A percentile compares a stretch with the other conserved stretches of the same genome.
Evolutionary conservation across 2,113 vertebrate genomes (phyloP).

Genomic region (Asarcornis scutulata): DNA sequence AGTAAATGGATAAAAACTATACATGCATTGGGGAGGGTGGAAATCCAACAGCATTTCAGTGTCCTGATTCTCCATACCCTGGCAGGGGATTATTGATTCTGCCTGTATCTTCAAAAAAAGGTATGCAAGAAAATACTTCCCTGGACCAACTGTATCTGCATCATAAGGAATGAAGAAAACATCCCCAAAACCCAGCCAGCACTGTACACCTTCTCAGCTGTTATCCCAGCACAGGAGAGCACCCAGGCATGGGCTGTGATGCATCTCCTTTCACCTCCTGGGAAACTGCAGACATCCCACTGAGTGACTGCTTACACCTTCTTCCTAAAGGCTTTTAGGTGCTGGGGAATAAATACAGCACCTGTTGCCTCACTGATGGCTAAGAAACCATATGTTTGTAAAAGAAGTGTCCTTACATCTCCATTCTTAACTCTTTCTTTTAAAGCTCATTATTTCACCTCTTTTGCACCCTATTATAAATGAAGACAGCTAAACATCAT

Average conservation of each 20-base stretch:
- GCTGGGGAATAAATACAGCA: not conserved
- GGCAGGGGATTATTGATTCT: not conserved
- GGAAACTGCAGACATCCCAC: not conserved
- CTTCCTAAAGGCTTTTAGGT: not conserved
- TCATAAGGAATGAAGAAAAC: not conserved
- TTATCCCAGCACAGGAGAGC: not conserved
- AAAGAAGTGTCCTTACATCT: not conserved
- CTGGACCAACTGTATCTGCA: not conserved
- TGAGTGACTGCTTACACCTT: not conserved
- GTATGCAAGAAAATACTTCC: not conserved
- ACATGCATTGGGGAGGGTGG: not conserved
- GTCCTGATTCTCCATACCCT: not conserved
- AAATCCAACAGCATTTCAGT: not conserved
- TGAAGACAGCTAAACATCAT: not conserved
- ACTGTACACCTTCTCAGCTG: not conserved
- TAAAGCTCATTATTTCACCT: not conserved
- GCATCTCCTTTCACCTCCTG: not conserved
- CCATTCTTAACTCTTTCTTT: not conserved
- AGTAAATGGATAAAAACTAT: not conserved
- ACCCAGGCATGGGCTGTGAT: not conserved
- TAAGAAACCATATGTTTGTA: not conserved
- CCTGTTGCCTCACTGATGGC: not conserved
- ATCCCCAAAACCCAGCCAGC: not conserved
- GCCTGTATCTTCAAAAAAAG: not conserved
- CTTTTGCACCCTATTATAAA: not conserved